Evolutionary conservation across 2,888 invertebrate species (phyloP).

Genomic region (Coleophora deauratella): DNA sequence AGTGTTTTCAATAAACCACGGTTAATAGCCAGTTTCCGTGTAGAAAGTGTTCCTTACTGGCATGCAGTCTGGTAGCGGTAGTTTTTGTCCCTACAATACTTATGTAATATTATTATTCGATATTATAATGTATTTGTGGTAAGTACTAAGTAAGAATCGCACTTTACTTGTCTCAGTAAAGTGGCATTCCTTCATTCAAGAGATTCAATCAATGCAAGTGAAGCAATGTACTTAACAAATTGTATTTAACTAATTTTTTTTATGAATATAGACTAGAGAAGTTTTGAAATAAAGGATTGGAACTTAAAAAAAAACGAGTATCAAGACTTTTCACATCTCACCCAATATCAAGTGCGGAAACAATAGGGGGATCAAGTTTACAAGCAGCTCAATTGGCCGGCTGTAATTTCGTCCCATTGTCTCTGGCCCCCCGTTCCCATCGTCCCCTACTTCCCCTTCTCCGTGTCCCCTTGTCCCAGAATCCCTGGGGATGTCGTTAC

Average conservation of each 20-base stretch:
- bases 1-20: conserved; percentile 20
- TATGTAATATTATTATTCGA: conserved; percentile 18
- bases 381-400: conserved; percentile 70
- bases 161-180: no score
- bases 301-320: conserved; percentile 26
- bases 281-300: not conserved
- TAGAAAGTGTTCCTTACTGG: conserved; percentile 26
- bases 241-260: no score
- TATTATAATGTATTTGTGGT: no score
- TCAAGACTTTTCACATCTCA: conserved; percentile 31
- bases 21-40: conserved; percentile 20
- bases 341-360: conserved; percentile 53
- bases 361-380: conserved; percentile 68
- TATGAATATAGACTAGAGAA: no score
- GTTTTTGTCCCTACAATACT: not conserved
- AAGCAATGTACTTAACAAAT: no score
- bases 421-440: conserved; percentile 43
- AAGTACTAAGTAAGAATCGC: no score
- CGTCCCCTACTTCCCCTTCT: conserved; percentile 24
- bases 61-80: conserved; percentile 9
- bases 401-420: conserved; percentile 69
- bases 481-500: conserved; percentile 49
- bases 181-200: no score
- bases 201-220: no score
- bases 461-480: not conserved